phyloP scores from a whole-genome alignment of 2,113 vertebrate genomes.

The Alethe castanea region DNA sequence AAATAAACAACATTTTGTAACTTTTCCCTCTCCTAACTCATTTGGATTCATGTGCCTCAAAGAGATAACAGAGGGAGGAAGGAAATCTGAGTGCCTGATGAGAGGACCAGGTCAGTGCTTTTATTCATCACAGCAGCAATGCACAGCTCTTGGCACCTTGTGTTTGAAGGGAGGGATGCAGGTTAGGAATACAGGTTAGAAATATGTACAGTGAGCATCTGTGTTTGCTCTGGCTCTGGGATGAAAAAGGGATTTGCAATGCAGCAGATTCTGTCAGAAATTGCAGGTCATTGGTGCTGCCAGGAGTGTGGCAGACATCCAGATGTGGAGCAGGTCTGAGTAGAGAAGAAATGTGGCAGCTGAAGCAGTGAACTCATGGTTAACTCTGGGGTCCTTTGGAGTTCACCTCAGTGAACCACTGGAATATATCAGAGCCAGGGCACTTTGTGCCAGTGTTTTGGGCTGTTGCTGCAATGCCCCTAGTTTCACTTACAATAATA shows the following conservation, averaged over 20 bases:
- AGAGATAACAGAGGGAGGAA: not conserved
- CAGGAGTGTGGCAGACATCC: not conserved
- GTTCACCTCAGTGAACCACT: not conserved
- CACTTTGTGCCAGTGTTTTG: not conserved
- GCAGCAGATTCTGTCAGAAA: not conserved
- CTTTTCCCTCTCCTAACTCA: not conserved
- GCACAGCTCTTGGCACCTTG: not conserved
- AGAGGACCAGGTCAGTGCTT: not conserved
- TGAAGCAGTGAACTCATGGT: not conserved
- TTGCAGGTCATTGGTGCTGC: not conserved
- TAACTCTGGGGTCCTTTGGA: not conserved
- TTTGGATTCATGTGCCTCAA: not conserved
- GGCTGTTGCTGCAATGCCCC: not conserved
- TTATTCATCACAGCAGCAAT: fast-evolving
- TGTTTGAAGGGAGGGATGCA: not conserved
- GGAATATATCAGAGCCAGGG: not conserved
- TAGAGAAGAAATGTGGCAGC: not conserved
- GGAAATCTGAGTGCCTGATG: not conserved
- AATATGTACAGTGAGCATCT: not conserved
- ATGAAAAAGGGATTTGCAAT: not conserved
- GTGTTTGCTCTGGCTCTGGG: not conserved
- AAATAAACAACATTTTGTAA: not conserved
- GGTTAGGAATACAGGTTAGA: not conserved
- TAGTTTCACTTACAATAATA: not conserved
- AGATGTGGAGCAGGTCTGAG: not conserved